Conservation (phyloP, 2,113 vertebrate species). For the Delphinapterus leucas region DNA sequence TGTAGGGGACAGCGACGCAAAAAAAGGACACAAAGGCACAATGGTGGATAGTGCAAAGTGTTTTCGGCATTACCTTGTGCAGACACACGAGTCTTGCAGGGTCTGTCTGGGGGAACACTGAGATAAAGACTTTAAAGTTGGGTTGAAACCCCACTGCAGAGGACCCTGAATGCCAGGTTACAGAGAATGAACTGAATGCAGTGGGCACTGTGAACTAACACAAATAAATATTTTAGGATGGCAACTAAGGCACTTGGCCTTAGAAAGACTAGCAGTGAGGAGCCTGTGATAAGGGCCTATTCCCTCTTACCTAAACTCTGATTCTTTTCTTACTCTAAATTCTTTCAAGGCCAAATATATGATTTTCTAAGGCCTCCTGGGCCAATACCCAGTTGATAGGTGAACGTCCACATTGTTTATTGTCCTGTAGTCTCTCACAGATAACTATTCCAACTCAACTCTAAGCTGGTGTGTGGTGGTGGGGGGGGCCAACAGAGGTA, state of each 20-base stretch:
- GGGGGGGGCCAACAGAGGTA: not conserved
- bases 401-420: not conserved
- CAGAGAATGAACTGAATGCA: not conserved
- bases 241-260: not conserved
- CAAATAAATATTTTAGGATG: not conserved
- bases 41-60: not conserved
- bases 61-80: not conserved
- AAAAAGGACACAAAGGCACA: not conserved
- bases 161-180: not conserved
- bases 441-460: conserved; percentile 13
- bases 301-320: not conserved
- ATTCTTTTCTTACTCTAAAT: not conserved
- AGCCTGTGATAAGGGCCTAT: not conserved
- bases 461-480: not conserved
- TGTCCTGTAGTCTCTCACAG: not conserved
- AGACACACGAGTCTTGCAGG: not conserved
- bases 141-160: not conserved
- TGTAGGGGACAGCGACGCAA: not conserved
- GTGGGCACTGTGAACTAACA: not conserved
- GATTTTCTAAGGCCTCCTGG: not conserved
- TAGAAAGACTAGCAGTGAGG: not conserved
- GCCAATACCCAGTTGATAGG: not conserved
- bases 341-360: not conserved
- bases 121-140: not conserved
- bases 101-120: not conserved